A percentile compares a stretch with the other conserved stretches of the same genome.
These are phyloP conservation scores for Drosophila multiciliata DNA, from an alignment of 2,888 invertebrate species.

Conservation along the genomic window DNA sequence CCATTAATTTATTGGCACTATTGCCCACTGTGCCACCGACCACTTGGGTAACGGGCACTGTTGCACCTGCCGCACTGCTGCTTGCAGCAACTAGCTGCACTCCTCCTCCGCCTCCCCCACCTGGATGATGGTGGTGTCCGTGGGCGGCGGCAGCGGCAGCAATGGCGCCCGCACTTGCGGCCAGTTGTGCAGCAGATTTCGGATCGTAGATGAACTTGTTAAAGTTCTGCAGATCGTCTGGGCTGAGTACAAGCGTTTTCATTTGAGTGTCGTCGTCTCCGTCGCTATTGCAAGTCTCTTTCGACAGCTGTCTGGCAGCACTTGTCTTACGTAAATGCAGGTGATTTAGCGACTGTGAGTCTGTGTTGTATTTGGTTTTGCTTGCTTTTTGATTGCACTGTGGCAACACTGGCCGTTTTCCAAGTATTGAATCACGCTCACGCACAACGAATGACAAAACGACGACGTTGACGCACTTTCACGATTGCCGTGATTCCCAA, in stretches of 20 bases:
- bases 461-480: conserved; percentile 64
- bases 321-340: conserved; percentile 9
- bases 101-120: conserved; percentile 21
- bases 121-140: conserved; percentile 38
- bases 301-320: conserved; percentile 2
- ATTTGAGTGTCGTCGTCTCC: conserved; percentile 59
- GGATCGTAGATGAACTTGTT: conserved; percentile 82
- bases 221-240: conserved; percentile 82
- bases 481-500: conserved; percentile 65
- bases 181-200: conserved; percentile 72
- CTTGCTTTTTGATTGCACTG: conserved; percentile 15
- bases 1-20: conserved; percentile 77
- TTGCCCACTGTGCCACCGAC: conserved; percentile 32
- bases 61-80: conserved; percentile 1
- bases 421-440: conserved; percentile 37
- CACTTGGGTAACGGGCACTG: conserved; percentile 28
- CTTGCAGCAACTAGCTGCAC: conserved; percentile 60
- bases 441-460: conserved; percentile 30
- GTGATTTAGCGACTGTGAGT: neutral
- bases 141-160: conserved; percentile 69
- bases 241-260: conserved; percentile 81
- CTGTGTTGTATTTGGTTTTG: neutral
- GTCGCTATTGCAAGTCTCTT: conserved; percentile 3
- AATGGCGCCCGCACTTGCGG: conserved; percentile 73
- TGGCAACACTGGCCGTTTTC: conserved; percentile 48